Evolutionary conservation across 2,888 invertebrate genomes (phyloP).

Genomic region (Tachystola acroxantha): DNA sequence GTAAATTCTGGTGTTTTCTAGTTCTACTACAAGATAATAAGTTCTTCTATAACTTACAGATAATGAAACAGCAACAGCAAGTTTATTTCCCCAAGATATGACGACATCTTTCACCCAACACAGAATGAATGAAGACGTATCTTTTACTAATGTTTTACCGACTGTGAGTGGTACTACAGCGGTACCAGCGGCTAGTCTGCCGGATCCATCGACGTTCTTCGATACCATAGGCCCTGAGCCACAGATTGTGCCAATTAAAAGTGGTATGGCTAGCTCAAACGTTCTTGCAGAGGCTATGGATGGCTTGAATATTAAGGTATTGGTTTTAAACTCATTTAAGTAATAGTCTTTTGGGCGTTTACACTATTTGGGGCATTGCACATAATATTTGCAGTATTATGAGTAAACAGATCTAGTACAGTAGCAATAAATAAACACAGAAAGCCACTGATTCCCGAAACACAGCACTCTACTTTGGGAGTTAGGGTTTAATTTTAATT

Average conservation of each 20-base stretch:
- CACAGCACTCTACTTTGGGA: no score
- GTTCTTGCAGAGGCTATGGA: conserved; percentile 57
- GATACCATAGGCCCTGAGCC: conserved; percentile 68
- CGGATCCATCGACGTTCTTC: conserved; percentile 72
- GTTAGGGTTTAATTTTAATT: no score
- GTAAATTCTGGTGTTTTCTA: background rate
- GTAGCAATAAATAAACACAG: no score
- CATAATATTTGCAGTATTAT: background rate
- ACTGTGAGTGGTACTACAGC: conserved; percentile 53
- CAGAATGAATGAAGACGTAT: conserved; percentile 42
- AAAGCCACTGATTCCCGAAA: no score
- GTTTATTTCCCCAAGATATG: conserved; percentile 43
- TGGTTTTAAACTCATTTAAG: no score
- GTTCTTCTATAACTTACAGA: conserved; percentile 20
- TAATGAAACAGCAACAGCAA: conserved; percentile 32
- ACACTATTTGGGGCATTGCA: background rate
- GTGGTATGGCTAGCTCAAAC: conserved; percentile 34
- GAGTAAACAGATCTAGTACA: no score
- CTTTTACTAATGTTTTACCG: conserved; percentile 50
- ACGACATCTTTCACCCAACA: conserved; percentile 46
- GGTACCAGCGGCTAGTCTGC: conserved; percentile 56
- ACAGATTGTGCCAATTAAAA: conserved; percentile 41
- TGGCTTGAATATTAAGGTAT: conserved; percentile 56
- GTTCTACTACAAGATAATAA: background rate
- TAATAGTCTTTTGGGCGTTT: no score